These are phyloP conservation scores for Hipparchia sbordonii DNA, from an alignment of 2,888 invertebrate species.

Conservation along the genomic window DNA sequence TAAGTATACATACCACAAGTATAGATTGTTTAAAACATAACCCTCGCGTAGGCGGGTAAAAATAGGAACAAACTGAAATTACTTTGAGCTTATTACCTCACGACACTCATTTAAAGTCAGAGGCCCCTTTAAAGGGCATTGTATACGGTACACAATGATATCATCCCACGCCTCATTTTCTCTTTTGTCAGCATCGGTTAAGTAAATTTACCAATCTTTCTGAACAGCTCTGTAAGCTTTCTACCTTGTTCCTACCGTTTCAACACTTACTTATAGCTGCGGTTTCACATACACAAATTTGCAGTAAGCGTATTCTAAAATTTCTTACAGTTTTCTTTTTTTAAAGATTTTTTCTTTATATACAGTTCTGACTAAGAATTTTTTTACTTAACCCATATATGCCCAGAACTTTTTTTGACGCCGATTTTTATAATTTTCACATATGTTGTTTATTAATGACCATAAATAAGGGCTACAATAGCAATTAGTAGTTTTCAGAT, in stretches of 20 bases:
- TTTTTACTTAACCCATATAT: too few relatives aligned
- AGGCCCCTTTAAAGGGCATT: background rate
- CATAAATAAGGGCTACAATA: too few relatives aligned
- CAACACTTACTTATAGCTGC: background rate
- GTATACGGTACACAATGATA: conserved; percentile 19
- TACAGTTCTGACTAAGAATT: too few relatives aligned
- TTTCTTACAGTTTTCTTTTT: background rate
- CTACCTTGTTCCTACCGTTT: background rate
- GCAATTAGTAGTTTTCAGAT: too few relatives aligned
- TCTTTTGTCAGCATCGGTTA: conserved; percentile 20
- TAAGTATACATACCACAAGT: too few relatives aligned
- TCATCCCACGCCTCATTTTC: conserved; percentile 17
- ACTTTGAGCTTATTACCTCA: conserved; percentile 1
- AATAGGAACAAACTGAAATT: background rate
- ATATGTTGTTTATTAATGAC: too few relatives aligned
- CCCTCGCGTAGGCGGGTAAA: background rate
- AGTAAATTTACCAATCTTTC: conserved; percentile 24
- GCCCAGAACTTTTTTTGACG: too few relatives aligned
- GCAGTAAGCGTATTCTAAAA: background rate
- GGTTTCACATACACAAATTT: background rate
- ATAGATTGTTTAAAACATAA: too few relatives aligned
- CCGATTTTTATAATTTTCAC: too few relatives aligned
- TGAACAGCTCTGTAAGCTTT: conserved; percentile 19
- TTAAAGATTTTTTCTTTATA: too few relatives aligned
- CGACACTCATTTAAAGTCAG: background rate